A percentile compares a stretch with the other conserved stretches of the same genome.
These are phyloP conservation scores for Poecilia gillii DNA, from an alignment of 2,797 vertebrate genomes.

Conservation along the genomic window DNA sequence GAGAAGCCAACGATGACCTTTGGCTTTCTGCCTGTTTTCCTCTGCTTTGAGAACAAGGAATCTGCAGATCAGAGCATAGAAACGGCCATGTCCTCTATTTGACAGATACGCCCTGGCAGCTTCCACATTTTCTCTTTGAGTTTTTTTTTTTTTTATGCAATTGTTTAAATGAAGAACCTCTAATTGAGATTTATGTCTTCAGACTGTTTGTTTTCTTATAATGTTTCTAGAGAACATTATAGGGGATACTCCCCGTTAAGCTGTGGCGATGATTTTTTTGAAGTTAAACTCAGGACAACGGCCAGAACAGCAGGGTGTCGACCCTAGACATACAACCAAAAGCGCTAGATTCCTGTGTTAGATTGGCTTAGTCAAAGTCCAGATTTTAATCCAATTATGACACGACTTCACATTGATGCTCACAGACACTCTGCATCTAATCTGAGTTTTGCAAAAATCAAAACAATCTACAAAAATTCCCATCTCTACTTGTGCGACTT, in stretches of 20 bases:
- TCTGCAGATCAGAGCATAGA: conserved; percentile 39
- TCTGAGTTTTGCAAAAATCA: background rate
- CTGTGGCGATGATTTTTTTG: background rate
- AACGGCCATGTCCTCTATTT: conserved; percentile 36
- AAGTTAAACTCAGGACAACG: background rate
- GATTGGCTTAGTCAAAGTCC: background rate
- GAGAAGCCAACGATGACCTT: conserved; percentile 55
- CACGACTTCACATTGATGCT: background rate
- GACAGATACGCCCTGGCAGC: conserved; percentile 44
- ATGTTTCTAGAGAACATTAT: background rate
- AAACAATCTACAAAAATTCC: background rate
- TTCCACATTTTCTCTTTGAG: conserved; percentile 9
- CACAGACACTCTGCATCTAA: background rate
- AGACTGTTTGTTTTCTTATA: background rate
- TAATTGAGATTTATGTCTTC: background rate
- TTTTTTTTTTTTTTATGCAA: background rate
- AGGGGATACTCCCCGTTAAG: no score
- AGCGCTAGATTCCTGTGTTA: background rate
- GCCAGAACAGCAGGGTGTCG: background rate
- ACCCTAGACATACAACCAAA: background rate
- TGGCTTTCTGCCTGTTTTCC: conserved; percentile 65
- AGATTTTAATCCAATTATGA: background rate
- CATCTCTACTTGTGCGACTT: background rate
- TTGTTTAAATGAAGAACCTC: background rate
- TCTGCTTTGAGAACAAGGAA: conserved; percentile 44